Evolutionary conservation across 1,140 invertebrate species (phyloP).

Genomic region (Plectrocnemia conspersa): DNA sequence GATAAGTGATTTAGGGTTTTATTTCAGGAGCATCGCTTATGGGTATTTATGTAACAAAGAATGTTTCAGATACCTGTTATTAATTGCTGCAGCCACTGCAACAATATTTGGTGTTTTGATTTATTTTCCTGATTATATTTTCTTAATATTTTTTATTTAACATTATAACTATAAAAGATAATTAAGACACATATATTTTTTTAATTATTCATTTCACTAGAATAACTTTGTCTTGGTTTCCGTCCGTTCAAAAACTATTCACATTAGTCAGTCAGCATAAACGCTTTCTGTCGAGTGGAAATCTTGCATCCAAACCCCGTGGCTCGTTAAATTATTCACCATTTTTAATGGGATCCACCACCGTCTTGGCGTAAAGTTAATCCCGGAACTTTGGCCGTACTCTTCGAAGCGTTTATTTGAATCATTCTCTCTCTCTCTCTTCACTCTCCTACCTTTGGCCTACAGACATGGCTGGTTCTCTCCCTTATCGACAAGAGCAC

Average conservation of each 20-base stretch:
- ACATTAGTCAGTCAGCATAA: too few relatives aligned
- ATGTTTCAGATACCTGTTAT: too few relatives aligned
- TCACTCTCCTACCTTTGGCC: conserved; percentile 14
- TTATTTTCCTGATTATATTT: too few relatives aligned
- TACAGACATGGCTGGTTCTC: conserved; percentile 8
- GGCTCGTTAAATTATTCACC: conserved; percentile 27
- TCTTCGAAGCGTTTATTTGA: conserved; percentile 29
- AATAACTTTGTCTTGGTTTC: not conserved
- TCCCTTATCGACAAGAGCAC: not conserved
- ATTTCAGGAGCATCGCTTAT: too few relatives aligned
- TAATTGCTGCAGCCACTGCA: too few relatives aligned
- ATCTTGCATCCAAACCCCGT: conserved; percentile 16
- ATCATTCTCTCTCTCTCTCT: conserved; percentile 4
- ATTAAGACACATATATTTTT: too few relatives aligned
- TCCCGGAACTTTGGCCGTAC: conserved; percentile 21
- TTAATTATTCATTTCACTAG: not conserved
- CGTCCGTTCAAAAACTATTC: not conserved
- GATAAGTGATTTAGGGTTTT: too few relatives aligned
- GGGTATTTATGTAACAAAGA: too few relatives aligned
- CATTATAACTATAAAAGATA: too few relatives aligned
- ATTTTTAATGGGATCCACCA: conserved; percentile 30
- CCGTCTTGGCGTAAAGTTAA: conserved; percentile 8
- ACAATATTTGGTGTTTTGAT: too few relatives aligned
- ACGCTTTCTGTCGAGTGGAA: not conserved
- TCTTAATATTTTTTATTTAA: too few relatives aligned